phyloP scores from a whole-genome alignment of 2,888 invertebrate genomes.

The Acleris literana region DNA sequence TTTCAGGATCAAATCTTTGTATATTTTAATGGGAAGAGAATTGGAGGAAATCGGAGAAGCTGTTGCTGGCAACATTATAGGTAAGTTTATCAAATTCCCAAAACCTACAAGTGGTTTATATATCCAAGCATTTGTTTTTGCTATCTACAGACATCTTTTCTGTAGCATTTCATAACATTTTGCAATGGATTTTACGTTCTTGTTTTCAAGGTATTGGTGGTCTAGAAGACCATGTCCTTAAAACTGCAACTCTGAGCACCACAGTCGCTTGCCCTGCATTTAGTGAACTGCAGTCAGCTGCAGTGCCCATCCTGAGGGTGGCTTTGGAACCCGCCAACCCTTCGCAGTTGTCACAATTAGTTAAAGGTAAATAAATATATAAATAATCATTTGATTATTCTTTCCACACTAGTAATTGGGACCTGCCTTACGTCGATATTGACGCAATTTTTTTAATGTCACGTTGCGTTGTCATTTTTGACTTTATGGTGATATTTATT shows the following conservation, averaged over 20 bases:
- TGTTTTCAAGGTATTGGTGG: slow-evolving; percentile 88
- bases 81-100: slow-evolving; percentile 59
- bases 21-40: slow-evolving; percentile 96
- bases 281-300: slow-evolving; percentile 89
- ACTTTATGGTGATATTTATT: too few relatives aligned
- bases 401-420: too few relatives aligned
- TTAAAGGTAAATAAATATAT: slow-evolving; percentile 86
- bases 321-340: slow-evolving; percentile 95
- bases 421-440: too few relatives aligned
- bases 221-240: slow-evolving; percentile 91
- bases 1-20: slow-evolving; percentile 88
- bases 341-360: slow-evolving; percentile 88
- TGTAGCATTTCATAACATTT: not conserved
- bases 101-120: not conserved
- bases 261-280: slow-evolving; percentile 93
- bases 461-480: too few relatives aligned
- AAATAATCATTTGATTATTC: too few relatives aligned
- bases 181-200: not conserved
- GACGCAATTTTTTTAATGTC: too few relatives aligned
- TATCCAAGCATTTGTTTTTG: too few relatives aligned
- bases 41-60: slow-evolving; percentile 90
- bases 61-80: slow-evolving; percentile 95
- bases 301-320: slow-evolving; percentile 95
- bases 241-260: slow-evolving; percentile 94
- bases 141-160: not conserved